Percentiles rank a stretch among this genome's conserved stretches.
Evolutionary conservation across 2,113 vertebrate genomes (phyloP).

Genomic region (Corynorhinus townsendii): DNA sequence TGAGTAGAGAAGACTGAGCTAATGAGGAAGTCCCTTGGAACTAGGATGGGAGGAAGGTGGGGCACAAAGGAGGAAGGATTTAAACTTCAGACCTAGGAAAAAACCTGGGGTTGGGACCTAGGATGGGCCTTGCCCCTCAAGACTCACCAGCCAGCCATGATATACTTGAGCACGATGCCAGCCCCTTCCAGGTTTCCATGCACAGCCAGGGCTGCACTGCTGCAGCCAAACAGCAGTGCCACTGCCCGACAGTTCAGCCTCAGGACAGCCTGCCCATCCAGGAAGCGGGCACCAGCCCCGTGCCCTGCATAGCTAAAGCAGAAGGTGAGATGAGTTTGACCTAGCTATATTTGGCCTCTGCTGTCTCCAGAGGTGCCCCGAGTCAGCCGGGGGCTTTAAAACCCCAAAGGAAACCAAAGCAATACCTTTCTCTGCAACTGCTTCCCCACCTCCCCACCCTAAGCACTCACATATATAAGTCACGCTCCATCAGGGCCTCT

Average conservation of each 20-base stretch:
- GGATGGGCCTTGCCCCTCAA: neutral
- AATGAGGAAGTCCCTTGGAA: neutral
- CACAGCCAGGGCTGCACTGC: conserved; percentile 90
- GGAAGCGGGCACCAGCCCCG: conserved; percentile 88
- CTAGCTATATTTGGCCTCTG: neutral
- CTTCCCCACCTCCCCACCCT: neutral
- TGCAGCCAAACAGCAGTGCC: conserved; percentile 90
- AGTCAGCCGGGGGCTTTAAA: neutral
- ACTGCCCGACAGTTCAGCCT: conserved; percentile 84
- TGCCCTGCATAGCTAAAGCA: conserved; percentile 89
- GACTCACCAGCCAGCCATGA: conserved; percentile 93
- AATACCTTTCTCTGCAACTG: neutral
- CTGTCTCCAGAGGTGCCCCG: neutral
- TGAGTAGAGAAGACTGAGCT: neutral
- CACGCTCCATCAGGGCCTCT: conserved; percentile 84
- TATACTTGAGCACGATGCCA: conserved; percentile 90
- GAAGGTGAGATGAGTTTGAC: neutral
- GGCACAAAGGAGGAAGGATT: neutral
- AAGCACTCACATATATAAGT: conserved; percentile 92
- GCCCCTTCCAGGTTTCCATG: conserved; percentile 88
- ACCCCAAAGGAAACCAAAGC: neutral
- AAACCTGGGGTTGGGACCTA: neutral
- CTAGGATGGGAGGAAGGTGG: neutral
- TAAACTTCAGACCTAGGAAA: neutral
- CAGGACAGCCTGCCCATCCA: conserved; percentile 84